phyloP scores from a whole-genome alignment of 2,797 vertebrate genomes.

The Discoglossus pictus region DNA sequence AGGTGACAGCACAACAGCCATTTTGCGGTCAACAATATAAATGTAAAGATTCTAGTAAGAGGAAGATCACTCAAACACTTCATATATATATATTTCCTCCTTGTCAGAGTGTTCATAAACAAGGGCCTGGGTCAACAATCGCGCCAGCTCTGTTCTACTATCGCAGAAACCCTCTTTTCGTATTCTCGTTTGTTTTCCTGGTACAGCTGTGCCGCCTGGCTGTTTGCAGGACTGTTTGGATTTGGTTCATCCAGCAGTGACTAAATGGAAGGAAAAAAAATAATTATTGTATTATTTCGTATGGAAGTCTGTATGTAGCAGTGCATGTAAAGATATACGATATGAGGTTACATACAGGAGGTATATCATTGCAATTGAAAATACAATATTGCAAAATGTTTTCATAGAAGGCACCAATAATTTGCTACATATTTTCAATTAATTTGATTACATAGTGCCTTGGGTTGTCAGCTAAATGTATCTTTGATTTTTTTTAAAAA shows the following conservation, averaged over 20 bases:
- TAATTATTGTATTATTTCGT: constrained; percentile 39
- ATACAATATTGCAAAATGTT: too few species aligned
- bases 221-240: constrained; percentile 98
- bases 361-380: too few species aligned
- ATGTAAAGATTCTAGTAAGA: constrained; percentile 80
- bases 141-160: constrained; percentile 99
- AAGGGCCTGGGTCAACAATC: constrained; percentile 91
- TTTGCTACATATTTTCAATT: constrained; percentile 6
- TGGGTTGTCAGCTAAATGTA: too few species aligned
- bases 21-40: constrained; percentile 89
- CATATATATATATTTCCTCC: constrained; percentile 68
- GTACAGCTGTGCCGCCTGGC: constrained; percentile 97
- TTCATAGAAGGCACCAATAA: neutral
- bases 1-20: constrained; percentile 88
- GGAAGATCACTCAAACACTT: constrained; percentile 73
- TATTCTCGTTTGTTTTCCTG: constrained; percentile 99
- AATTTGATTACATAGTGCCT: constrained; percentile 30
- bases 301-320: too few species aligned
- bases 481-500: too few species aligned
- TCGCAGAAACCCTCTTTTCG: constrained; percentile 98
- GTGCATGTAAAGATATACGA: too few species aligned
- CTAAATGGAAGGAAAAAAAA: constrained; percentile 65
- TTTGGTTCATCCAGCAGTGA: constrained; percentile 98
- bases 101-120: constrained; percentile 80
- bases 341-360: too few species aligned